Base-by-base conservation (phyloP, 1,140 invertebrate genomes). In the Trissolcus basalis region DNA sequence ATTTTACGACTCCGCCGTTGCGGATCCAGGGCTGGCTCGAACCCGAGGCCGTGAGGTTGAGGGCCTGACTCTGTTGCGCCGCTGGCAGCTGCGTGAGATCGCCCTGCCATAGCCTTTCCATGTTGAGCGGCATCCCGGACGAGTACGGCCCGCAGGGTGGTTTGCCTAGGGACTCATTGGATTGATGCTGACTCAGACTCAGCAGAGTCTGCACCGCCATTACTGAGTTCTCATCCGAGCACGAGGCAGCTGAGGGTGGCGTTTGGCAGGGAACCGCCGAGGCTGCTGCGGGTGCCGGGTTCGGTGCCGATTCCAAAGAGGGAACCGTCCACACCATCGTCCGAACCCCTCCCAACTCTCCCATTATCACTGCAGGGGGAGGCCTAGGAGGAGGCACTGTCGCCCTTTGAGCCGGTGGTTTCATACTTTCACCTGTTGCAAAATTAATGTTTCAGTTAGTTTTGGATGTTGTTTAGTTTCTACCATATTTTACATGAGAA, bases 311-410 rank as follows among this genome's bases (percentile, higher is more conserved):
- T n/a, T n/a, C 89, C 35, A 91, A 86, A 0, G 91, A 87, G 9
- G 92, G 91, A 76, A 93, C 90, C 19, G 93, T 94, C 96, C 96
- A 97, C 64, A 96, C 93, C 95, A 96, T 96, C 36, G 96, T 96
- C 50, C 95, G 89, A 0, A 96, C 95, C 10, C 95, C 95, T 35
- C 95, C 96, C 4, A 94, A 94, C 84, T 96, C 95, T 19, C 95
- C 95, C 94, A 96, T 96, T 61, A 96, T 94, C 60, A 96, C 95
- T 8, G 94, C 94, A 5, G 95, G 95, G n/a, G 94, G 93, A 65
- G 93, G 92, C 75, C 93, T 86, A 44, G 91, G 89, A 50, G 89
- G 90, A 64, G 91, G 90, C 72, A 91, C 89, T 43, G 90, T 86
- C 65, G 90, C 89, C 77, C 88, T 84, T 50, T 88, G 89, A 69